Base-by-base conservation (phyloP, 2,797 vertebrate genomes). In the Urosaurus nigricauda region DNA sequence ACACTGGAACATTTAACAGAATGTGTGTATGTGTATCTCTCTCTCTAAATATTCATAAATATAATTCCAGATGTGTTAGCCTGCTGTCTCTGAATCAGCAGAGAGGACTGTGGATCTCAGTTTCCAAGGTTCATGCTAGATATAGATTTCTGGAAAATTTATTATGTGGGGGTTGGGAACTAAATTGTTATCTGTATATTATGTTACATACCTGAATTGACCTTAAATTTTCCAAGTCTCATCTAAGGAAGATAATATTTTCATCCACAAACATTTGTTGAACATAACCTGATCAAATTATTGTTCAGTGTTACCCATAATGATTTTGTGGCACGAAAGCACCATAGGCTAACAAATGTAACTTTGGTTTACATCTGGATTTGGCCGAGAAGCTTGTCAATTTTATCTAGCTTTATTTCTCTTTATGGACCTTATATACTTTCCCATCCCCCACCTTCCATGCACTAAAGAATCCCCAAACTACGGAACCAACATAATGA, bases 41-140 rank as follows among this genome's bases (percentile, higher is more conserved):
- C 11, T 51, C 47, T 13, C 29, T 91, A 92, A 94, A 93, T 90
- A 91, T 89, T 91, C 93, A 90, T 88, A 63, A 7, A 13, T 47
- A 75, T 77, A 86, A 86, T 88, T 88, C 29, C 79, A 77, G 3
- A 68, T 65, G 43, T 60, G 32, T 89, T 81, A 6, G 56, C 74
- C 1, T 81, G 70, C 68, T 53, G 12, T 73, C 51, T 35, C 35
- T 70, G n/a, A 79, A 47, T 32, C 87, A 71, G 58, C 37, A 79
- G 70, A 75, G 37, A 65, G 6, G 79, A n/a, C 65, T 79, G 65
- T 43, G 65, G 19, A 70, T 78, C 35, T 79, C 51, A 9, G 56
- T 40, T 58, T 56, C 26, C n/a, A 80, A 71, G 56, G 24, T 26
- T 73, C 8, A 37, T 19, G 32, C 12, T n/a, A 32, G 32, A 3